phyloP scores from a whole-genome alignment of 2,113 vertebrate genomes.

The Nanorana parkeri region DNA sequence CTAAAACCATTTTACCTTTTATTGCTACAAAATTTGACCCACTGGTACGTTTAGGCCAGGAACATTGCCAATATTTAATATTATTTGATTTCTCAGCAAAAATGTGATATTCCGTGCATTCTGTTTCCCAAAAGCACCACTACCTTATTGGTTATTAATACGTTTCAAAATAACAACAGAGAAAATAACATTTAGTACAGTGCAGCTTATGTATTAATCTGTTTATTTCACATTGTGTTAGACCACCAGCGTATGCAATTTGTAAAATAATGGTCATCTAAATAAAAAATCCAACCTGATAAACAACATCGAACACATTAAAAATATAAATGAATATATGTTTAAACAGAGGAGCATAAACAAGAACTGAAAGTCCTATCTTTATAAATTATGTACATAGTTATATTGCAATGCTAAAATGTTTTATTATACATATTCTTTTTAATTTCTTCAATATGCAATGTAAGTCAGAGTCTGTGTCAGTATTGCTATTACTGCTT shows the following conservation, averaged over 20 bases:
- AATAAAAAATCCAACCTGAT: conserved; percentile 17
- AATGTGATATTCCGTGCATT: conserved; percentile 23
- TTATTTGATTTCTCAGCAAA: conserved; percentile 39
- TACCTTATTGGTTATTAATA: conserved; percentile 45
- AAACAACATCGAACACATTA: conserved; percentile 9
- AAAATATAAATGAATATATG: not conserved
- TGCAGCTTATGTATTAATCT: conserved; percentile 13
- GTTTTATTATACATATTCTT: too few relatives aligned
- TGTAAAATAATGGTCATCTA: not conserved
- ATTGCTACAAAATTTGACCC: not conserved
- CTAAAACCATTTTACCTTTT: not conserved
- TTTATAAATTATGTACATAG: too few relatives aligned
- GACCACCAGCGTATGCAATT: conserved; percentile 14
- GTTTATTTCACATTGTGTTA: conserved; percentile 23
- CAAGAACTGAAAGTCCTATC: too few relatives aligned
- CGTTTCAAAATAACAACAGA: conserved; percentile 27
- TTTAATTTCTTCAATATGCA: too few relatives aligned
- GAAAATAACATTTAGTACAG: not conserved
- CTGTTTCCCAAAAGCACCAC: conserved; percentile 29
- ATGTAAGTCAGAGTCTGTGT: too few relatives aligned
- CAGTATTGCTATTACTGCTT: too few relatives aligned
- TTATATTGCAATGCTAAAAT: too few relatives aligned
- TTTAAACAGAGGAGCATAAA: too few relatives aligned
- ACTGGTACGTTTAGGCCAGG: conserved; percentile 18
- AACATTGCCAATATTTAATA: conserved; percentile 39